Evolutionary conservation across 2,113 vertebrate genomes (phyloP), one percentile per base, ranked within the genome.

Genomic region (Monopterus albus): DNA sequence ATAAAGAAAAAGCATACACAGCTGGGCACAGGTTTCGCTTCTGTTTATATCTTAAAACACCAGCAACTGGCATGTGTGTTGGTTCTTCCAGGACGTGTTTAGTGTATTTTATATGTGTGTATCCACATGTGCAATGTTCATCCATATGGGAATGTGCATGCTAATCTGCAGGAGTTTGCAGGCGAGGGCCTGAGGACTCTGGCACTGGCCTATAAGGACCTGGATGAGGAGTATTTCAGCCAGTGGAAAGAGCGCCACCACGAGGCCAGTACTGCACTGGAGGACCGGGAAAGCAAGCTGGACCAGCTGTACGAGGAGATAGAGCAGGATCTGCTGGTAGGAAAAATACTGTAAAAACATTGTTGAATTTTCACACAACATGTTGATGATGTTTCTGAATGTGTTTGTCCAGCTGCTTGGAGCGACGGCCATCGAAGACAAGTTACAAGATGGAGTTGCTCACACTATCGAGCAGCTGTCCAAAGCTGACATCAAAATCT

Each of bases 371-470:
- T 33, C 25, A 1, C 15, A 31, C 10, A 1, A 3, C 21, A 46
- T 40, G 23, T 33, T 25, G 17, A n/a, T 51, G 18, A 17, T 45
- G 3, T 58, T 1, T 49, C 1, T 70, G 7, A 4, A 10, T 46
- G 23, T 60, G 36, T n/a, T n/a, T 52, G 5, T 86, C 11, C 66
- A 98, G 96, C 88, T 98, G 50, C 88, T 98, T 4, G 96, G 96
- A 69, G 95, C 96, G 9, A 96, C 98, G 29, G 98, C 96, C 0
- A 95, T 99, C 29, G 97, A 99, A 71, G 98, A 99, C 89, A 98
- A 99, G 86, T 82, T 99, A 0, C 98, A 99, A 45, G 95, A 97
- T 0, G 95, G 95, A 20, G 98, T 99, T 0, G 94, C 96, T 59
- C 95, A 98, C 76, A 98, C 96, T 2, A 95, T 98, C 14, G 91